These are phyloP conservation scores for Metaphire vulgaris DNA, from an alignment of 1,140 invertebrate genomes.

Conservation along the genomic window DNA sequence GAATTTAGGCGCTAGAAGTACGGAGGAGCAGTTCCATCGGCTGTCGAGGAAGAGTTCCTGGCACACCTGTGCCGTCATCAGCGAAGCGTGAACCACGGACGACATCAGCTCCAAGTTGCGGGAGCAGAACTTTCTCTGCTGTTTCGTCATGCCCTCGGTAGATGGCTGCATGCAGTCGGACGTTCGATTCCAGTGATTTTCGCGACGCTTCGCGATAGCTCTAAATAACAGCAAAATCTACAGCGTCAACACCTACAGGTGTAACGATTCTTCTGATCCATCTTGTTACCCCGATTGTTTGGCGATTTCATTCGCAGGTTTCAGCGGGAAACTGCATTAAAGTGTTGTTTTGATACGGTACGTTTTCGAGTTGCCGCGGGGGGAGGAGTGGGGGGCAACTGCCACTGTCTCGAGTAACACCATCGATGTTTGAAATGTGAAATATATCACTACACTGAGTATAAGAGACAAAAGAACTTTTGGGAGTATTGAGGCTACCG, in stretches of 20 bases:
- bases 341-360: no score
- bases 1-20: constrained; percentile 69
- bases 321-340: no score
- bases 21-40: constrained; percentile 75
- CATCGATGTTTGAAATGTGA: no score
- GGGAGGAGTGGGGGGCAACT: background rate
- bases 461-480: no score
- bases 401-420: background rate
- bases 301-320: no score
- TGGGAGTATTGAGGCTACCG: no score
- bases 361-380: background rate
- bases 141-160: constrained; percentile 9
- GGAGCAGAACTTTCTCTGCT: constrained; percentile 42
- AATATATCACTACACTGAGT: no score
- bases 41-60: constrained; percentile 64
- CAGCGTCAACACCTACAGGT: no score
- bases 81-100: constrained; percentile 64
- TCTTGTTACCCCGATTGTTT: no score
- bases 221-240: constrained; percentile 3
- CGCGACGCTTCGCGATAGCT: constrained; percentile 20
- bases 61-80: constrained; percentile 63
- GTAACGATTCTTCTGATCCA: no score
- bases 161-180: constrained; percentile 12
- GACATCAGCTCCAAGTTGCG: constrained; percentile 70
- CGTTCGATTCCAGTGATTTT: constrained; percentile 25